Conservation (phyloP, 2,888 invertebrate genomes). For the Cosmopolites sordidus region DNA sequence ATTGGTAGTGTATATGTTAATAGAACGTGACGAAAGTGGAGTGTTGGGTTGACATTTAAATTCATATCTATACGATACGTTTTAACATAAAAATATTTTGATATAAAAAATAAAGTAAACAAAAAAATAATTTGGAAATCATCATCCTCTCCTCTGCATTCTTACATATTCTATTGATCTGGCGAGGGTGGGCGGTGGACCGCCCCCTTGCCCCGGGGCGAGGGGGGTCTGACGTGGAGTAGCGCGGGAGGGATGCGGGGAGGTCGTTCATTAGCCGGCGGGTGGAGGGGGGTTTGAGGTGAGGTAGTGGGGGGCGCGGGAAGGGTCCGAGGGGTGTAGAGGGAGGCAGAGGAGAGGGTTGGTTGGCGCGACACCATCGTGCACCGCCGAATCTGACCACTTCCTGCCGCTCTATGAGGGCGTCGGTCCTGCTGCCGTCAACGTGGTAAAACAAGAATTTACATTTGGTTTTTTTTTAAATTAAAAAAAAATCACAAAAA, state of each 20-base stretch:
- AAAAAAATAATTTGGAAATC: too few relatives aligned
- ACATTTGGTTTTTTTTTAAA: too few relatives aligned
- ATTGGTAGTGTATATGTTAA: too few relatives aligned
- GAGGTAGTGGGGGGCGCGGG: background rate
- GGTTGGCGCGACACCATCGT: conserved; percentile 24
- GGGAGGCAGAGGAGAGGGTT: background rate
- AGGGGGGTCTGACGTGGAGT: background rate
- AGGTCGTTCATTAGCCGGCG: conserved; percentile 17
- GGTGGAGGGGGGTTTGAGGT: conserved; percentile 1
- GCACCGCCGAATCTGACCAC: conserved; percentile 28
- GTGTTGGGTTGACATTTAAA: too few relatives aligned
- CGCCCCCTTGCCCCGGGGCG: conserved; percentile 10
- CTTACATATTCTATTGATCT: conserved; percentile 31
- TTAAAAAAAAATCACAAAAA: too few relatives aligned
- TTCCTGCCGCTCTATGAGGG: conserved; percentile 20
- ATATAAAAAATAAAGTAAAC: too few relatives aligned
- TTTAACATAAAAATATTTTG: too few relatives aligned
- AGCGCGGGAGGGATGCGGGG: conserved; percentile 5
- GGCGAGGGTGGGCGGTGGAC: conserved; percentile 19
- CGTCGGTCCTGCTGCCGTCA: background rate
- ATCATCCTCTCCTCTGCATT: conserved; percentile 25
- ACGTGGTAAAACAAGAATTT: too few relatives aligned
- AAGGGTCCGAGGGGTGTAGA: background rate
- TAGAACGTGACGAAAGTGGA: too few relatives aligned
- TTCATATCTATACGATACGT: too few relatives aligned